Evolutionary conservation across 2,797 vertebrate genomes (phyloP).

Genomic region (Rhinophrynus dorsalis): DNA sequence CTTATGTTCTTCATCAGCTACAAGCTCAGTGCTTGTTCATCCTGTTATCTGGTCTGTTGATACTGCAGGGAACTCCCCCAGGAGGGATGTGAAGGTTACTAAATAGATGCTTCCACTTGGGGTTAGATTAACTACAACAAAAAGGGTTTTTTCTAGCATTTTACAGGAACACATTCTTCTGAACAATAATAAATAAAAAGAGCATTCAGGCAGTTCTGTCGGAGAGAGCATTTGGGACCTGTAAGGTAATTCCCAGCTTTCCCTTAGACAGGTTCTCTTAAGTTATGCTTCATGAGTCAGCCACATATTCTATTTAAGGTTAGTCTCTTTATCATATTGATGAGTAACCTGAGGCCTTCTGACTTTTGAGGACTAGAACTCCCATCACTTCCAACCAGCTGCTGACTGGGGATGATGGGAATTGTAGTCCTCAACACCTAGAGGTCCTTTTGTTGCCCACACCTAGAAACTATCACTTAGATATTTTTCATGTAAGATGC

Average conservation of each 20-base stretch:
- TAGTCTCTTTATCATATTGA: too few species aligned
- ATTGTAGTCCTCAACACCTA: too few species aligned
- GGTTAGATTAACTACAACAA: conserved; percentile 23
- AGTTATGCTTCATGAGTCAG: background rate
- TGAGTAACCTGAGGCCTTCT: too few species aligned
- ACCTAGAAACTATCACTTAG: too few species aligned
- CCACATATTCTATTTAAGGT: too few species aligned
- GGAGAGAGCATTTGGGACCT: background rate
- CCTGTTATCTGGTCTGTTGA: conserved; percentile 37
- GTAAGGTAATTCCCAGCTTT: background rate
- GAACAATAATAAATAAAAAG: conserved; percentile 5
- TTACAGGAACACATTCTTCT: background rate
- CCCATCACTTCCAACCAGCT: too few species aligned
- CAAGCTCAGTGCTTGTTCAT: conserved; percentile 22
- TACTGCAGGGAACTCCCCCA: conserved; percentile 32
- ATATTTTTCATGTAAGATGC: too few species aligned
- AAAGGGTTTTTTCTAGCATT: background rate
- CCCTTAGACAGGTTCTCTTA: background rate
- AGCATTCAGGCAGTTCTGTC: background rate
- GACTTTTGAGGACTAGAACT: too few species aligned
- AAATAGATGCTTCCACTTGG: conserved; percentile 36
- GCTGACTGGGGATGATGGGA: too few species aligned
- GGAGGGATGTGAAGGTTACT: conserved; percentile 25
- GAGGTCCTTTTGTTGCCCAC: too few species aligned
- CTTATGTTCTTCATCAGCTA: conserved; percentile 34